These are phyloP conservation scores for Epizoanthus stellaris DNA, from an alignment of 92 coral and sea anemone species.

Conservation along the genomic window DNA sequence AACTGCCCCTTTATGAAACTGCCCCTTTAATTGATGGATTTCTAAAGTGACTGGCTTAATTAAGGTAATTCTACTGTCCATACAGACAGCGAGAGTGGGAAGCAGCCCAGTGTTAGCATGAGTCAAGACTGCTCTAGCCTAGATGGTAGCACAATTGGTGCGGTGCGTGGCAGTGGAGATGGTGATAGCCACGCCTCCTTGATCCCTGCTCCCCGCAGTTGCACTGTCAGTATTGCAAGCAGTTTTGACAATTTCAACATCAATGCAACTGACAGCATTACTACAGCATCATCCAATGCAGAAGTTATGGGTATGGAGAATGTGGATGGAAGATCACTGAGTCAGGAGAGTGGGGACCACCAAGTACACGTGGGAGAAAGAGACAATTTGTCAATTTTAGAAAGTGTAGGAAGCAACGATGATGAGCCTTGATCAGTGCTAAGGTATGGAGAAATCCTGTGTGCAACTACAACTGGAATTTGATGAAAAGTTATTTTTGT, in stretches of 20 bases:
- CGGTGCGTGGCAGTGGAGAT: slow-evolving; percentile 76
- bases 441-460: not conserved
- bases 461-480: not conserved
- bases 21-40: not conserved
- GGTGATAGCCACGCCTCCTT: slow-evolving; percentile 94
- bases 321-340: slow-evolving; percentile 54
- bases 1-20: too few species aligned
- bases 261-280: slow-evolving; percentile 63
- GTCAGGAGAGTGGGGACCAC: slow-evolving; percentile 45
- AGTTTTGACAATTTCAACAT: slow-evolving; percentile 95
- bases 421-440: slow-evolving; percentile 14
- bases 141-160: slow-evolving; percentile 88
- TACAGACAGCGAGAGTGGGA: slow-evolving; percentile 88
- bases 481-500: not conserved
- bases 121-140: slow-evolving; percentile 98
- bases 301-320: slow-evolving; percentile 72
- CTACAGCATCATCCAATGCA: slow-evolving; percentile 73
- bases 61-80: not conserved
- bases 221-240: slow-evolving; percentile 97
- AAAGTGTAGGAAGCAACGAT: slow-evolving; percentile 91
- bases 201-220: slow-evolving; percentile 97
- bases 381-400: slow-evolving; percentile 82
- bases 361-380: slow-evolving; percentile 59
- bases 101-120: slow-evolving; percentile 95
- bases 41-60: not conserved